Percentiles rank a stretch among this genome's conserved stretches.
Conservation (phyloP, 2,113 vertebrate genomes). For the Trematomus loennbergii region DNA sequence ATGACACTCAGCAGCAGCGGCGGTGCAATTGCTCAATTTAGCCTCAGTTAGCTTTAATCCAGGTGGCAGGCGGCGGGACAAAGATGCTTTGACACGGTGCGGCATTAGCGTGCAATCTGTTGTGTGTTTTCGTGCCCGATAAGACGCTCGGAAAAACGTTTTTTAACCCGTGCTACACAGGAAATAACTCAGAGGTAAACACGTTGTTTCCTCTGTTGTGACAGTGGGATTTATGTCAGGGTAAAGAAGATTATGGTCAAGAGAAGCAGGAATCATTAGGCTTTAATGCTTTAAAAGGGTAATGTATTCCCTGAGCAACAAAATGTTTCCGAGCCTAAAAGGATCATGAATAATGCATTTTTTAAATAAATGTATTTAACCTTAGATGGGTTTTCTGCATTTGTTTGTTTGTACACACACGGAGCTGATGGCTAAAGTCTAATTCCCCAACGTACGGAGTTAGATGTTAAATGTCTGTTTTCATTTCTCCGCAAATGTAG, state of each 20-base stretch:
- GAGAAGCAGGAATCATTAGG: slow-evolving; percentile 36
- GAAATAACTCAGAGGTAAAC: slow-evolving; percentile 19
- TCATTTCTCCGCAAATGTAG: slow-evolving; percentile 27
- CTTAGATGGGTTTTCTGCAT: slow-evolving; percentile 37
- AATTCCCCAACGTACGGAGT: slow-evolving; percentile 46
- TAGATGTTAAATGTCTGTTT: slow-evolving; percentile 1
- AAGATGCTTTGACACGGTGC: slow-evolving; percentile 14
- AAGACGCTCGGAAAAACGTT: slow-evolving; percentile 34
- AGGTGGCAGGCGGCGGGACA: slow-evolving; percentile 27
- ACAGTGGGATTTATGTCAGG: slow-evolving; percentile 34
- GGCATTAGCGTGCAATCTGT: neutral
- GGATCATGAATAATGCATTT: slow-evolving; percentile 65
- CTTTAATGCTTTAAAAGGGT: slow-evolving; percentile 45
- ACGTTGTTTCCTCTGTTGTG: slow-evolving; percentile 1
- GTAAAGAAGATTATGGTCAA: slow-evolving; percentile 48
- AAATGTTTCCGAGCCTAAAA: slow-evolving; percentile 34
- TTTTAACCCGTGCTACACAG: slow-evolving; percentile 10
- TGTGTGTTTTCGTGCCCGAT: slow-evolving; percentile 24
- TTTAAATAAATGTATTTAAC: slow-evolving; percentile 58
- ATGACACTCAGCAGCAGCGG: neutral
- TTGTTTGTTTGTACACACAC: slow-evolving; percentile 32
- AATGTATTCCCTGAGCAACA: slow-evolving; percentile 38
- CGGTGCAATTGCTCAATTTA: slow-evolving; percentile 18
- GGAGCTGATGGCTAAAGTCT: slow-evolving; percentile 26
- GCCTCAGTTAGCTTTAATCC: slow-evolving; percentile 37